Evolutionary conservation across 2,113 vertebrate species (phyloP), one percentile per base, ranked within the genome.

Genomic region (Ammodytes dubius): DNA sequence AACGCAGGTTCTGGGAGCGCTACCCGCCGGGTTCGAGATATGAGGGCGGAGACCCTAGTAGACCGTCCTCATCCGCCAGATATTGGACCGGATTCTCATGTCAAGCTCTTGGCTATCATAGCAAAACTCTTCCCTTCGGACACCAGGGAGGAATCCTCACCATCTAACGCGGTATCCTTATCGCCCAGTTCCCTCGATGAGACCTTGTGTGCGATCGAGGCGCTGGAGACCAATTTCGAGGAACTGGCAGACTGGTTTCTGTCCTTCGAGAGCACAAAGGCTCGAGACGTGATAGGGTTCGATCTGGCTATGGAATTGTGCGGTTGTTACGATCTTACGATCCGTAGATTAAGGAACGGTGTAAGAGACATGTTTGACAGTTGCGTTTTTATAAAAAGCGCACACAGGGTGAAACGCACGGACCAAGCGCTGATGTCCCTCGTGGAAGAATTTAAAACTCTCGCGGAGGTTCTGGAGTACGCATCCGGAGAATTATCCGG

Each of bases 101-200:
- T 5, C 35, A 40, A 5, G 37, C 5, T 70, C 67, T 19, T 70
- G 1, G 17, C 12, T 70, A 70, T 70, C 67, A 70, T 42, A 43
- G 54, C 49, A 17, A 70, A 19, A 42, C 50, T 70, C 14, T 70
- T 70, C 67, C 67, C 67, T 70, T 70, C 19, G 67, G 67, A 2
- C 7, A 40, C 7, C 67, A n/a, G 42, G 49, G 67, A 0, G 67
- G 66, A 11, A 5, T 69, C 12, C 66, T 69, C 49, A 17, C 4
- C 66, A 3, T 69, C 14, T 53, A 69, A 14, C 47, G 7, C 46
- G 0, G 19, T n/a, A n/a, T n/a, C n/a, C n/a, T n/a, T n/a, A n/a
- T n/a, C 12, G 7, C 19, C 64, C 5, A 17, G 10, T 6, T 49
- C 46, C 27, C 19, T 52, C 11, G 19, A 50, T 5, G 66, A 68